Conservation (phyloP, 2,888 invertebrate species). For the Tetanocera ferruginea region DNA sequence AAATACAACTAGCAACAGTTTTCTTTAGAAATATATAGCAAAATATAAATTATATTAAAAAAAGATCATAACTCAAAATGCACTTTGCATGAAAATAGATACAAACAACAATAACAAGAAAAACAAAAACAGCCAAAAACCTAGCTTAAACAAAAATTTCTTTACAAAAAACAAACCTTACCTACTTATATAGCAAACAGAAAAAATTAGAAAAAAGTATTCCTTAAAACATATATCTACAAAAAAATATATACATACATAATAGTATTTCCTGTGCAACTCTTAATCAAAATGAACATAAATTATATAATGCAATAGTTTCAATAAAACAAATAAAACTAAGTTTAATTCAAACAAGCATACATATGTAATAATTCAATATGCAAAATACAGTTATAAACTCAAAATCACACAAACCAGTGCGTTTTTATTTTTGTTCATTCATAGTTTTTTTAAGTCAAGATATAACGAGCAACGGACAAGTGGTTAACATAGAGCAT, state of each 20-base stretch:
- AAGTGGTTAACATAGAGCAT: too few species aligned
- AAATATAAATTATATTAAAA: not conserved
- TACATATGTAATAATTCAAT: slow-evolving; percentile 23
- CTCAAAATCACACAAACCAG: not conserved
- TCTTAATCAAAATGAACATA: slow-evolving; percentile 28
- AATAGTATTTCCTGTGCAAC: slow-evolving; percentile 32
- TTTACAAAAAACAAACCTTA: not conserved
- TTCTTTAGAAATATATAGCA: not conserved
- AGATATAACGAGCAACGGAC: too few species aligned
- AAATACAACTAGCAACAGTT: slow-evolving; percentile 11
- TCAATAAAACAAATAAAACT: slow-evolving; percentile 10
- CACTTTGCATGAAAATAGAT: slow-evolving; percentile 4
- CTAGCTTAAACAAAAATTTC: not conserved
- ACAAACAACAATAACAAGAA: too few species aligned
- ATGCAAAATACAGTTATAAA: slow-evolving; percentile 29
- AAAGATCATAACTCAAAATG: slow-evolving; percentile 3
- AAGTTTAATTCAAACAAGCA: slow-evolving; percentile 9
- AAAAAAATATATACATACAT: not conserved
- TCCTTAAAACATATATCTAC: slow-evolving; percentile 17
- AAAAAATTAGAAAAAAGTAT: slow-evolving; percentile 1
- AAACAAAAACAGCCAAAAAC: not conserved
- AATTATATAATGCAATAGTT: slow-evolving; percentile 24
- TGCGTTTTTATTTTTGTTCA: not conserved
- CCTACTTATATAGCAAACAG: not conserved
- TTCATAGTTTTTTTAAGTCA: not conserved